Conservation (phyloP, 2,113 vertebrate genomes). For the Stegostoma tigrinum region DNA sequence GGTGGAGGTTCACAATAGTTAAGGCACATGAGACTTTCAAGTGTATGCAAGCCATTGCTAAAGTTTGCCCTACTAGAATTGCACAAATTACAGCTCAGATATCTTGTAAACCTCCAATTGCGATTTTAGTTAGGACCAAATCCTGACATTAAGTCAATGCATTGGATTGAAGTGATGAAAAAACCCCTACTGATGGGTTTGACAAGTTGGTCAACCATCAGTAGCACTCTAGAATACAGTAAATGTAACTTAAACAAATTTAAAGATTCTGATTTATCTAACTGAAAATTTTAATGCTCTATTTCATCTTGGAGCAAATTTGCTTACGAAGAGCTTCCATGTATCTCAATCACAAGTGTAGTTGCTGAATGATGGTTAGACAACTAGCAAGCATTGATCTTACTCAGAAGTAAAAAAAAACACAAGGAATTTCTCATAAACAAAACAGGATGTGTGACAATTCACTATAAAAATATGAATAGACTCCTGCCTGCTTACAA, state of each 20-base stretch:
- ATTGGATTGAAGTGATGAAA: not conserved
- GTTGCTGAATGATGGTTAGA: not conserved
- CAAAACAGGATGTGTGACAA: not conserved
- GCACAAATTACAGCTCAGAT: not conserved
- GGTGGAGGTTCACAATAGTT: not conserved
- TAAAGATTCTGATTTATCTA: not conserved
- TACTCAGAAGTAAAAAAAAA: not conserved
- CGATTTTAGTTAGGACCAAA: not conserved
- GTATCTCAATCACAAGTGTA: not conserved
- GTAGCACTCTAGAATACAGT: not conserved
- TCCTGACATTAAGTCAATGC: not conserved
- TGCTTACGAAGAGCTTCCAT: not conserved
- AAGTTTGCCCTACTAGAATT: not conserved
- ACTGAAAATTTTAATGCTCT: not conserved
- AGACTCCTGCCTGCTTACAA: not conserved
- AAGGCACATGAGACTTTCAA: not conserved
- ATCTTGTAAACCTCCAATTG: not conserved
- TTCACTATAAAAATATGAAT: not conserved
- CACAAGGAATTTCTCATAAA: not conserved
- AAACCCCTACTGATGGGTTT: not conserved
- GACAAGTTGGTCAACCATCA: not conserved
- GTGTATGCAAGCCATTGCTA: not conserved
- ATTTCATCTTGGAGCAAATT: not conserved
- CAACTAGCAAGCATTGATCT: not conserved
- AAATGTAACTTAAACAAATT: not conserved